phyloP scores from a whole-genome alignment of 2,888 invertebrate genomes.

The Latrodectus hesperus region DNA sequence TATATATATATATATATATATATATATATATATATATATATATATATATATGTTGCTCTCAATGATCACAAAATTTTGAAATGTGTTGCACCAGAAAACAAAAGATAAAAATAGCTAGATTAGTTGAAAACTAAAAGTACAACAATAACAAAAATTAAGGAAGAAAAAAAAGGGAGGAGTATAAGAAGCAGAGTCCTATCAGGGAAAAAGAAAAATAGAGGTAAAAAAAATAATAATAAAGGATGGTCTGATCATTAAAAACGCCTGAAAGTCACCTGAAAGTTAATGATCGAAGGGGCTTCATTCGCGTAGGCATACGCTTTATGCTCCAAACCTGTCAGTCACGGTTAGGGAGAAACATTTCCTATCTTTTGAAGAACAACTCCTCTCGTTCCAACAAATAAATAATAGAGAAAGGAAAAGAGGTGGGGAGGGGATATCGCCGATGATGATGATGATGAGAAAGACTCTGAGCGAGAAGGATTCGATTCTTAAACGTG shows the following conservation, averaged over 20 bases:
- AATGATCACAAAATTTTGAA: too few species aligned
- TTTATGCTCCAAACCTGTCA: slow-evolving; percentile 32
- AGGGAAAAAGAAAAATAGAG: slow-evolving; percentile 1
- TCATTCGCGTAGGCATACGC: slow-evolving; percentile 11
- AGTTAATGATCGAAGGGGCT: slow-evolving; percentile 54
- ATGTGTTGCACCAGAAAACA: too few species aligned
- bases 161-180: slow-evolving; percentile 22
- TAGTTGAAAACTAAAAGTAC: background rate
- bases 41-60: too few species aligned
- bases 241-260: slow-evolving; percentile 58
- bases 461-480: slow-evolving; percentile 14
- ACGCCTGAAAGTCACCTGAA: slow-evolving; percentile 64
- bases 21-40: too few species aligned
- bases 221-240: slow-evolving; percentile 3
- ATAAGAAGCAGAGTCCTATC: slow-evolving; percentile 9
- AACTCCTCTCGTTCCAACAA: slow-evolving; percentile 23
- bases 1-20: too few species aligned
- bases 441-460: slow-evolving; percentile 56
- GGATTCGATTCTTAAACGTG: slow-evolving; percentile 65
- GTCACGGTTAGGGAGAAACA: background rate
- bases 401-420: slow-evolving; percentile 54
- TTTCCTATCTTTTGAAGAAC: background rate
- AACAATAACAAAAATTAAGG: slow-evolving; percentile 15
- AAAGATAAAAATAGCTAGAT: too few species aligned
- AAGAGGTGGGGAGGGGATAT: slow-evolving; percentile 6